Evolutionary conservation across 2,113 vertebrate species (phyloP).

Genomic region (Naja naja): DNA sequence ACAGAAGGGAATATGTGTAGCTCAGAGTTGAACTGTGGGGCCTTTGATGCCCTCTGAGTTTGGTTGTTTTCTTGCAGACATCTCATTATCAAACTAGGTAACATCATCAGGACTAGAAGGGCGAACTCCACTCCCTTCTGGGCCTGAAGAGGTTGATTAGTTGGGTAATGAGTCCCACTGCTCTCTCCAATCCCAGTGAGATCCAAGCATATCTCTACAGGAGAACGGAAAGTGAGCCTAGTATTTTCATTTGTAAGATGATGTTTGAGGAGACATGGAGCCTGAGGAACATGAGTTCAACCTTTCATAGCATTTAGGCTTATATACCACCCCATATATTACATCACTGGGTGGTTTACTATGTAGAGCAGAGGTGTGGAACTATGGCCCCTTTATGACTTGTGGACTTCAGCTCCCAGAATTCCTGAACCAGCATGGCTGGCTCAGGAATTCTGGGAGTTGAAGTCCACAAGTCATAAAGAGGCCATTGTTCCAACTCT

Average conservation of each 20-base stretch:
- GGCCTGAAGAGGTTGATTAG: background rate
- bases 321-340: background rate
- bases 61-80: background rate
- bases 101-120: background rate
- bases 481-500: background rate
- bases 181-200: background rate
- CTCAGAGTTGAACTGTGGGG: background rate
- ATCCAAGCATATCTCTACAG: background rate
- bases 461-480: too few relatives aligned
- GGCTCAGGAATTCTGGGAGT: too few relatives aligned
- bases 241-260: background rate
- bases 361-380: background rate
- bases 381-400: background rate
- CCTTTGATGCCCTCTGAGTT: background rate
- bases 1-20: background rate
- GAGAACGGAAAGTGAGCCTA: background rate
- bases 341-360: background rate
- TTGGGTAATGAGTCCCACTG: background rate
- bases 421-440: too few relatives aligned
- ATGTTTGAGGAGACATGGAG: background rate
- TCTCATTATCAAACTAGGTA: background rate
- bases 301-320: background rate
- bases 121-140: background rate
- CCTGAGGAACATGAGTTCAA: background rate
- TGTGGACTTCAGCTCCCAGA: background rate